Base-by-base conservation (phyloP, 2,888 invertebrate genomes). In the Cheilosia variabilis region DNA sequence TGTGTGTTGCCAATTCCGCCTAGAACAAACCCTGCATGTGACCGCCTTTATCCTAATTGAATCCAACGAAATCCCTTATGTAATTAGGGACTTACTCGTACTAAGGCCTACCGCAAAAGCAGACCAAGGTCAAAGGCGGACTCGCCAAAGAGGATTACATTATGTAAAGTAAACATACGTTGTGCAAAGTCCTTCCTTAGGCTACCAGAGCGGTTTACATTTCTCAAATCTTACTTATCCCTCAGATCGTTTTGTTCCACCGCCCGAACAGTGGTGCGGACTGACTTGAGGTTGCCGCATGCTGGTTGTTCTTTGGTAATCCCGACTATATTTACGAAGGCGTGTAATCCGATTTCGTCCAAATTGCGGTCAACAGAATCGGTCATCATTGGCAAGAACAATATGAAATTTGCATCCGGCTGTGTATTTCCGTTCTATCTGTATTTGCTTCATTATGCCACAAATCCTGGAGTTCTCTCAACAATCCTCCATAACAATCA, bases 131-230 rank as follows among this genome's bases (percentile, higher is more conserved):
- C 63, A 71, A 45, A 58, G 66, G 60, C 58, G 62, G 76, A 57
- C 66, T 72, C 68, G 37, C 66, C 63, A 77, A 68, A 77, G 81
- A 72, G 81, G 86, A 86, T 86, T 86, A 86, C 76, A 68, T 55
- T 19, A 47, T 81, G 80, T 81, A 63, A 81, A 66, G 62, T 81
- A 86, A 86, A 86, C 86, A 86, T 45, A 47, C 73, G 13, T 15
- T 34, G 24, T 34, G 24, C 22, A 66, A 4, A 60, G 31, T 72
- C 52, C 17, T 50, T 52, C 52, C 60, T 47, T 57, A 2, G 24
- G 66, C 15, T 5, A 27, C 2, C 43, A 63, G 37, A 82, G 66
- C 50, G 41, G 13, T 66, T 83, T 78, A 72, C 34, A 65, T 52
- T 47, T 57, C 52, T 47, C n/a, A 79, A 69, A 65, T 63, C 57